Conservation (phyloP, 2,888 invertebrate genomes). For the Apodemia hepburni region DNA sequence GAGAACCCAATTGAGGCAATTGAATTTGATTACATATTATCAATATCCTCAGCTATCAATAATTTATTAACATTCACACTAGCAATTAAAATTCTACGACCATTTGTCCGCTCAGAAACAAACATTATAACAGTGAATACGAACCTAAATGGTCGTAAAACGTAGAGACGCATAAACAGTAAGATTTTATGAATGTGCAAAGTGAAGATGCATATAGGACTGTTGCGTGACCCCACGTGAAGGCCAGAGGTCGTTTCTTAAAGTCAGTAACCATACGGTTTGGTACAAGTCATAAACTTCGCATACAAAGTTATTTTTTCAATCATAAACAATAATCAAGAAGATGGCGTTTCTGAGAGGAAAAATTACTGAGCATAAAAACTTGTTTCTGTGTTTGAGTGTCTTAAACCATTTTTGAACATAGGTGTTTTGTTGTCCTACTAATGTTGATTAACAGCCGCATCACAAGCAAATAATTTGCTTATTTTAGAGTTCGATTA, state of each 20-base stretch:
- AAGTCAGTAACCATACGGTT: conserved; percentile 23
- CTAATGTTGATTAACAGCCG: too few relatives aligned
- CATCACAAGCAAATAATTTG: too few relatives aligned
- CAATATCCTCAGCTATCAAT: too few relatives aligned
- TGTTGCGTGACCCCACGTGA: conserved; percentile 41
- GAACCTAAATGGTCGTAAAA: conserved; percentile 31
- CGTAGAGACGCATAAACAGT: conserved; percentile 21
- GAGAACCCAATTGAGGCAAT: too few relatives aligned
- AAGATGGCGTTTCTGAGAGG: too few relatives aligned
- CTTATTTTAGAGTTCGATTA: too few relatives aligned
- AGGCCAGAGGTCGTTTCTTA: conserved; percentile 43
- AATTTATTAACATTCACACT: background rate
- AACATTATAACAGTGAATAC: conserved; percentile 12
- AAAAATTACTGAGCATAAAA: too few relatives aligned
- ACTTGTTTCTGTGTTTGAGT: too few relatives aligned
- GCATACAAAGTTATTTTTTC: background rate
- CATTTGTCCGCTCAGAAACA: conserved; percentile 1
- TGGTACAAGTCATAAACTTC: conserved; percentile 26
- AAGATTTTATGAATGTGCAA: conserved; percentile 39
- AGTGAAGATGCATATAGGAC: conserved; percentile 38
- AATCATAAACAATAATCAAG: too few relatives aligned
- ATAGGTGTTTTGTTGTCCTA: too few relatives aligned
- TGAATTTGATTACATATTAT: too few relatives aligned
- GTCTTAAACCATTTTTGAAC: too few relatives aligned
- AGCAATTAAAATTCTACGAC: background rate